Percentiles rank a stretch among this genome's conserved stretches.
These are phyloP conservation scores for Phymanthus crucifer DNA, from an alignment of 92 coral and sea anemone genomes.

Conservation along the genomic window DNA sequence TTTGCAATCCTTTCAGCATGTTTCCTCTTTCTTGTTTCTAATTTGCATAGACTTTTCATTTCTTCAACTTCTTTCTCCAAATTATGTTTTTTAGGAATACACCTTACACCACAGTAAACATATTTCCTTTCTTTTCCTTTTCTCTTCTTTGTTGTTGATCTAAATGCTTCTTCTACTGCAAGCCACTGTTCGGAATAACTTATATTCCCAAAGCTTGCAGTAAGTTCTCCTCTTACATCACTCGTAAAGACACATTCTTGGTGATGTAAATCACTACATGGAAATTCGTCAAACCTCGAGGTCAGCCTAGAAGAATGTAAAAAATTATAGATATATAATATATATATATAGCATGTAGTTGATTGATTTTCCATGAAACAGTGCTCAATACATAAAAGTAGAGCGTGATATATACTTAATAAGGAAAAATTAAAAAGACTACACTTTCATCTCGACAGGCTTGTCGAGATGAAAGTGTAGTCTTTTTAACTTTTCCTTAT, in stretches of 20 bases:
- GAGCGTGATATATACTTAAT: too few relatives aligned
- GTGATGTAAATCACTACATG: background rate
- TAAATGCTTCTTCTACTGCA: background rate
- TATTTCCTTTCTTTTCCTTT: constrained; percentile 8
- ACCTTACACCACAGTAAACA: constrained; percentile 1
- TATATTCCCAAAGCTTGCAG: background rate
- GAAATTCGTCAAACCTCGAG: background rate
- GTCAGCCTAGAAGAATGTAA: background rate
- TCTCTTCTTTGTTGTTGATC: background rate
- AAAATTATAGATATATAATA: too few relatives aligned
- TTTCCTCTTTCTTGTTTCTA: background rate
- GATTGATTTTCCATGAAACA: too few relatives aligned
- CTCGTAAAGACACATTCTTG: background rate
- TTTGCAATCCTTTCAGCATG: background rate
- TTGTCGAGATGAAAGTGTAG: too few relatives aligned
- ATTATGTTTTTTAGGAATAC: background rate
- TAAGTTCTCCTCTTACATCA: background rate
- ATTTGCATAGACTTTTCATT: background rate
- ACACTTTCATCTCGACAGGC: too few relatives aligned
- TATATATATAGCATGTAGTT: too few relatives aligned
- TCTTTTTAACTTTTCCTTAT: too few relatives aligned
- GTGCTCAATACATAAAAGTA: too few relatives aligned
- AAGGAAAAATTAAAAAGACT: too few relatives aligned
- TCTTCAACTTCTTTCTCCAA: background rate
- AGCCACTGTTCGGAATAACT: background rate